Evolutionary conservation across 1,140 invertebrate genomes (phyloP).

Genomic region (Zaprionus gabonicus): DNA sequence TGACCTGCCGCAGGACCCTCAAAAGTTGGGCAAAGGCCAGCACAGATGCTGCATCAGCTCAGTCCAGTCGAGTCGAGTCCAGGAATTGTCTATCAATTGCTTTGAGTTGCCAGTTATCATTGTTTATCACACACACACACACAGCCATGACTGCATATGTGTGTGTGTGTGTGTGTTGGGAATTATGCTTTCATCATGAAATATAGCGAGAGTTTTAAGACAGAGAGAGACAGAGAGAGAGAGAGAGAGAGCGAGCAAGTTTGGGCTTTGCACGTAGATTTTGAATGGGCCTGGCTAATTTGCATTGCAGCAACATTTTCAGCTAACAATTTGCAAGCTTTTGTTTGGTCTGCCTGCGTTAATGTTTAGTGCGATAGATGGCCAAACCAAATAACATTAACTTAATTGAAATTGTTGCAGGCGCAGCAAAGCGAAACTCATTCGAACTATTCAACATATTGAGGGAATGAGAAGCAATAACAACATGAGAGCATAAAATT

Average conservation of each 20-base stretch:
- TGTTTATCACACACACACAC: slow-evolving; percentile 4
- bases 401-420: slow-evolving; percentile 41
- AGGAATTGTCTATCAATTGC: slow-evolving; percentile 35
- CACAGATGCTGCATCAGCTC: slow-evolving; percentile 17
- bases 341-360: slow-evolving; percentile 22
- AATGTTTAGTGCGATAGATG: slow-evolving; percentile 18
- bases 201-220: neutral
- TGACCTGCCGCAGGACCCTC: slow-evolving; percentile 33
- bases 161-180: slow-evolving; percentile 19
- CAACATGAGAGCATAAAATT: no score
- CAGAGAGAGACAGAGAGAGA: neutral
- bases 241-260: neutral
- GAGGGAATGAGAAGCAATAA: neutral
- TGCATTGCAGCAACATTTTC: slow-evolving; percentile 16
- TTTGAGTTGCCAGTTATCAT: slow-evolving; percentile 45
- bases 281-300: slow-evolving; percentile 22
- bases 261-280: slow-evolving; percentile 17
- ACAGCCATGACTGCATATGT: neutral
- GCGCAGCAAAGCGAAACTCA: neutral
- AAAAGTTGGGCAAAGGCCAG: slow-evolving; percentile 37
- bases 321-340: slow-evolving; percentile 24
- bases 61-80: neutral
- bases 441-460: neutral
- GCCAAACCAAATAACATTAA: slow-evolving; percentile 36
- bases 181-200: slow-evolving; percentile 29